Percentiles rank a stretch among this genome's conserved stretches.
Conservation (phyloP, 2,888 invertebrate genomes). For the Mesoligia furuncula region DNA sequence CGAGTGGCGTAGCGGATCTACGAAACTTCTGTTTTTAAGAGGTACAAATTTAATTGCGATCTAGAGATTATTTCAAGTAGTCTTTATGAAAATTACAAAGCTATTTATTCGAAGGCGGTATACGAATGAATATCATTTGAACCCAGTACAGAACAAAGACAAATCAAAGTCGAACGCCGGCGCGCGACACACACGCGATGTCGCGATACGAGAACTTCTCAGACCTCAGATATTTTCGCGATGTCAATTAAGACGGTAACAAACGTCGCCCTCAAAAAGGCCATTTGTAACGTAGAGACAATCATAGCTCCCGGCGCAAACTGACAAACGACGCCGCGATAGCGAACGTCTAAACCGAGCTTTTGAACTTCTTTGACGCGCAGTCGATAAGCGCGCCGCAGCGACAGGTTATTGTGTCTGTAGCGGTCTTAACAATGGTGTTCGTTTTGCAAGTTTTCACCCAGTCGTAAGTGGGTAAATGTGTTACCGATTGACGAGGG, state of each 20-base stretch:
- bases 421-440: constrained; percentile 80
- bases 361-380: constrained; percentile 89
- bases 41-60: constrained; percentile 10
- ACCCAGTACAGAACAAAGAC: constrained; percentile 53
- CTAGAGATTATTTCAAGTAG: constrained; percentile 34
- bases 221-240: constrained; percentile 61
- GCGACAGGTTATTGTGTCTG: constrained; percentile 76
- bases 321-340: constrained; percentile 87
- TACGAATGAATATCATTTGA: constrained; percentile 35
- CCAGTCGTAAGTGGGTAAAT: constrained; percentile 88
- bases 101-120: neutral
- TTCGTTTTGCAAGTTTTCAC: constrained; percentile 89
- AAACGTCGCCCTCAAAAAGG: constrained; percentile 82
- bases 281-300: constrained; percentile 85
- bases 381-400: constrained; percentile 84
- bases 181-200: constrained; percentile 43
- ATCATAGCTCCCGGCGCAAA: constrained; percentile 83
- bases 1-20: constrained; percentile 45
- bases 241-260: constrained; percentile 84
- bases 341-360: constrained; percentile 85
- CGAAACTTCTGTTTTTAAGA: constrained; percentile 10
- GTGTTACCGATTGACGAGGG: constrained; percentile 87
- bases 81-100: constrained; percentile 8
- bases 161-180: constrained; percentile 53
- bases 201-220: constrained; percentile 44